A percentile compares a stretch with the other conserved stretches of the same genome.
These are phyloP conservation scores for Neoarius graeffei DNA, from an alignment of 2,113 vertebrate genomes.

Conservation along the genomic window DNA sequence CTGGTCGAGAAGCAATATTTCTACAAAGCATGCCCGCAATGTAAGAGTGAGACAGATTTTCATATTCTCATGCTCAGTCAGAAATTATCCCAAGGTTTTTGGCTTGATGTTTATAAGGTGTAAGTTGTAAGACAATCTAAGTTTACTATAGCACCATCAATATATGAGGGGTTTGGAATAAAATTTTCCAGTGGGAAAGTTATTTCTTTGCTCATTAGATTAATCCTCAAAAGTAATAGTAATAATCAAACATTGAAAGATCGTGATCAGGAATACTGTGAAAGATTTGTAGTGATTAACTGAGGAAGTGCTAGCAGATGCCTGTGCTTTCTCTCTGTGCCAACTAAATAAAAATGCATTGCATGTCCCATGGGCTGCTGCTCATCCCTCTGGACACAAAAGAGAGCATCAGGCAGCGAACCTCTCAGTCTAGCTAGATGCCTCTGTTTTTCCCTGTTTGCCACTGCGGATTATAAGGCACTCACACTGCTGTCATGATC, in stretches of 20 bases:
- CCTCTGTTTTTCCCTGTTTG: constrained; percentile 31
- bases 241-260: neutral
- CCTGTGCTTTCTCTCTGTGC: constrained; percentile 28
- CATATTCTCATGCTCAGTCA: neutral
- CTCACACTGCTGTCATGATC: constrained; percentile 71
- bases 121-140: neutral
- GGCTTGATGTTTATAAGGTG: neutral
- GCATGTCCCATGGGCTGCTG: constrained; percentile 35
- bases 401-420: constrained; percentile 40
- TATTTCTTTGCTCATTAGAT: neutral
- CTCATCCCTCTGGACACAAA: constrained; percentile 37
- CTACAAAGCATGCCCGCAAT: neutral
- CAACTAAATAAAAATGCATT: constrained; percentile 40
- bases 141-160: neutral
- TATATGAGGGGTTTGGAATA: neutral
- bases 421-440: constrained; percentile 31
- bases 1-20: neutral
- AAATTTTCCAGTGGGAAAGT: neutral
- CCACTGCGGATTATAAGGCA: constrained; percentile 58
- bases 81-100: neutral
- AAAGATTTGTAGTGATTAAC: constrained; percentile 26
- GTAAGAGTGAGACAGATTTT: neutral
- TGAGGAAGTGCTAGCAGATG: constrained; percentile 38
- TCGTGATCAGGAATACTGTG: constrained; percentile 2
- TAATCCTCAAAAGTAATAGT: neutral